Evolutionary conservation across 2,888 invertebrate genomes (phyloP), one percentile per base, ranked within the genome.

Genomic region (Tridacna gigas): DNA sequence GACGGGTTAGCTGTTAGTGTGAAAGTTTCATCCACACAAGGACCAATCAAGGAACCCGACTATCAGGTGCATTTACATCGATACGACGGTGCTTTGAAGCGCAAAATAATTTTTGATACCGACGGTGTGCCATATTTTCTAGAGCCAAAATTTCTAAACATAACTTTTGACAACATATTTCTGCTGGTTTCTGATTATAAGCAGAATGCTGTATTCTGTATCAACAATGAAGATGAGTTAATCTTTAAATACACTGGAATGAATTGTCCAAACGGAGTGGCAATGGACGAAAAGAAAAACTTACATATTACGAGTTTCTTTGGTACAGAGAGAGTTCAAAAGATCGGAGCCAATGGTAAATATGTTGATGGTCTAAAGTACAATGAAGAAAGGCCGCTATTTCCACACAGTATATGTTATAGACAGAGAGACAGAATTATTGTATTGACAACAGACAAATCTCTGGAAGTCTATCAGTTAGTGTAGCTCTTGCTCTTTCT

Each of bases 381-480:
- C 22, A 79, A 80, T 45, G 84, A 87, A 20, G 74, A 81, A 0
- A 56, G 79, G 26, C 80, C 84, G 0, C 37, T 87, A 25, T 87
- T 87, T 77, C 87, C 87, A 11, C 87, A 87, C 63, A 74, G 87
- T 45, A 83, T 84, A 28, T 84, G 84, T 71, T 87, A 84, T 63
- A 78, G 84, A 63, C 74, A 77, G 67, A 80, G 74, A 51, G 87
- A 87, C 73, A 78, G 45, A 71, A 79, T 83, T 12, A 79, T 87
- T 15, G 77, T 84, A 3, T 71, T 87, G 48, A 82, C 87, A 20
- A 87, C 84, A 0, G 87, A 87, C 9, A 80, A 79, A 20, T 83
- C 80, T 13, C 37, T 87, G n/a, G 87, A 84, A 71, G 84, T 82
- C 4, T 87, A 84, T 37, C 79, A 79, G 60, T 80, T 86, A 22